Percentiles rank a stretch among this genome's conserved stretches.
Conservation (phyloP, 2,888 invertebrate genomes). For the Dynastes maya region DNA sequence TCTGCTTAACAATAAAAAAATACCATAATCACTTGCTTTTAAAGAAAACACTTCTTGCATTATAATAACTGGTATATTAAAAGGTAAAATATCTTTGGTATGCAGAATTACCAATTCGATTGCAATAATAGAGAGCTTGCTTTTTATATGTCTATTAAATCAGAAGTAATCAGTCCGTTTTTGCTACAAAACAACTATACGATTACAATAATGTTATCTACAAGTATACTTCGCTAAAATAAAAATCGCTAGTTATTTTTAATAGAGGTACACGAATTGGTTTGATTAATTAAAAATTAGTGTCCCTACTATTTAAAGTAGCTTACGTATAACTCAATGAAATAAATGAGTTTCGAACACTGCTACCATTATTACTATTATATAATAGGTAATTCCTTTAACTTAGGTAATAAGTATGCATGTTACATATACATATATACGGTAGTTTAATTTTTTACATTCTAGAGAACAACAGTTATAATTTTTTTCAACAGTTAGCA, state of each 20-base stretch:
- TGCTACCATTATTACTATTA: constrained; percentile 1
- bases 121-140: constrained; percentile 53
- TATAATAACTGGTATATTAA: too few relatives aligned
- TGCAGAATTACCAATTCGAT: constrained; percentile 50
- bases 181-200: constrained; percentile 61
- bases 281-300: constrained; percentile 13
- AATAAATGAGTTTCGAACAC: constrained; percentile 4
- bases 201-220: constrained; percentile 21
- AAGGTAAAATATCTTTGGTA: constrained; percentile 53
- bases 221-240: constrained; percentile 29
- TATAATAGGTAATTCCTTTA: neutral
- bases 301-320: neutral
- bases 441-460: constrained; percentile 2
- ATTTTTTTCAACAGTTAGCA: constrained; percentile 37
- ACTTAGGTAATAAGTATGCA: constrained; percentile 11
- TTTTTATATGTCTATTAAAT: constrained; percentile 58
- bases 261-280: constrained; percentile 18
- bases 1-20: too few relatives aligned
- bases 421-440: neutral
- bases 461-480: constrained; percentile 17
- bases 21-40: too few relatives aligned
- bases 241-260: constrained; percentile 22
- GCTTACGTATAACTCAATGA: constrained; percentile 6
- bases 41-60: too few relatives aligned
- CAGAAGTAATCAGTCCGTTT: constrained; percentile 62